These are phyloP conservation scores for Pogona vitticeps DNA, from an alignment of 2,113 vertebrate genomes.

Conservation along the genomic window DNA sequence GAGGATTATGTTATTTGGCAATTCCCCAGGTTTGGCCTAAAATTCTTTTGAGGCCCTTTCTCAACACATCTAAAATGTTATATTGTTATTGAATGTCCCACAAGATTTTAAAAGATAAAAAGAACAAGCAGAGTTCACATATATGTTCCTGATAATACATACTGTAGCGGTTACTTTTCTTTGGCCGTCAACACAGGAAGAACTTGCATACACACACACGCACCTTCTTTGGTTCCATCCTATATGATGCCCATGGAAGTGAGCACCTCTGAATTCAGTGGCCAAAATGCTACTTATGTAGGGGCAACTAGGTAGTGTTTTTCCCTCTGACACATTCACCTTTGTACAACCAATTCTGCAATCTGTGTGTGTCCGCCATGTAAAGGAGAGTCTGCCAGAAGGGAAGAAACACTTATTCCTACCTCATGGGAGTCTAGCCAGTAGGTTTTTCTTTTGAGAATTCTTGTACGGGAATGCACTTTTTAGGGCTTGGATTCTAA, in stretches of 20 bases:
- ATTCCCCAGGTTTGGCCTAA: neutral
- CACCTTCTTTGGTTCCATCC: too few relatives aligned
- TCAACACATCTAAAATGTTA: neutral
- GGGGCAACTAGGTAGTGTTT: too few relatives aligned
- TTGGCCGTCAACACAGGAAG: neutral
- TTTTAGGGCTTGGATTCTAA: neutral
- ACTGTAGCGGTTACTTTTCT: neutral
- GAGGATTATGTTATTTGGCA: conserved; percentile 12
- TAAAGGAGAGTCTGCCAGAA: too few relatives aligned
- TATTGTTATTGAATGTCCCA: neutral
- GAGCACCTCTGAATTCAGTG: too few relatives aligned
- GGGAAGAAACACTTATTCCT: too few relatives aligned
- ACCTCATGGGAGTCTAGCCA: neutral
- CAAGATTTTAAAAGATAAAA: neutral
- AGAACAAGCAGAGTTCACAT: neutral
- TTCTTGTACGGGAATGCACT: neutral
- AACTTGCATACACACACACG: neutral
- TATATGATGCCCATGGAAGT: too few relatives aligned
- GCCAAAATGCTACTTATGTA: too few relatives aligned
- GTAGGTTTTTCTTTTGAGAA: neutral
- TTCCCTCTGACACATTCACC: too few relatives aligned
- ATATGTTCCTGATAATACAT: neutral
- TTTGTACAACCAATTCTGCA: too few relatives aligned
- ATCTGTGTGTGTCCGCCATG: too few relatives aligned
- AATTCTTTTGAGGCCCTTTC: neutral